Evolutionary conservation across 2,888 invertebrate species (phyloP).

Genomic region (Hydropsyche betteni): DNA sequence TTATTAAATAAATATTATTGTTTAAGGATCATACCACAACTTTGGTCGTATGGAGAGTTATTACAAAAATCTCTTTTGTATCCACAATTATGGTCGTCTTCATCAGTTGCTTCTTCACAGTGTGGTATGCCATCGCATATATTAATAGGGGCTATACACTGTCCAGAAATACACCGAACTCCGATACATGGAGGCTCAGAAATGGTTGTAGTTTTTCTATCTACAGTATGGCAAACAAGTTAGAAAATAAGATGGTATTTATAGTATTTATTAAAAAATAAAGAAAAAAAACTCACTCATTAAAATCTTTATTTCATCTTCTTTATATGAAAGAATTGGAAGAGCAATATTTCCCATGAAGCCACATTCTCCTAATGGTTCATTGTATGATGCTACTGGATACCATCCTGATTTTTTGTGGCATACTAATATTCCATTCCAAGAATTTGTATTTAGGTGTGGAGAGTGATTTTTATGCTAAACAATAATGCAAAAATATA

Average conservation of each 20-base stretch:
- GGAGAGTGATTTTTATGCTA: no score
- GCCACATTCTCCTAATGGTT: conserved; percentile 68
- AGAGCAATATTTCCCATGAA: conserved; percentile 61
- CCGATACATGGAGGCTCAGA: conserved; percentile 64
- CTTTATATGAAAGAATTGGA: conserved; percentile 66
- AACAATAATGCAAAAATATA: not conserved
- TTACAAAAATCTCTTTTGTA: conserved; percentile 55
- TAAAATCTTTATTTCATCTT: conserved; percentile 62
- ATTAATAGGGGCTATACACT: conserved; percentile 68
- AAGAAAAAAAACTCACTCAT: conserved; percentile 60
- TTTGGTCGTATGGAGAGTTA: conserved; percentile 32
- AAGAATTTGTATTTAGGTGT: conserved; percentile 55
- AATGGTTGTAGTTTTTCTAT: not conserved
- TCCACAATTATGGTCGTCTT: conserved; percentile 64
- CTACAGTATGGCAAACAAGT: not conserved
- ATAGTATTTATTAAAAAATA: not conserved
- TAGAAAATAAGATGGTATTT: conserved; percentile 17
- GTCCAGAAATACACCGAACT: conserved; percentile 74
- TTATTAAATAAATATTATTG: not conserved
- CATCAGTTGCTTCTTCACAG: conserved; percentile 77
- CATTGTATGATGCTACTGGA: conserved; percentile 73
- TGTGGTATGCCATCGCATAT: conserved; percentile 75
- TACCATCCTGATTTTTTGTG: conserved; percentile 74
- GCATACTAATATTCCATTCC: conserved; percentile 77
- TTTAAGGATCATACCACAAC: conserved; percentile 47